A percentile compares a stretch with the other conserved stretches of the same genome.
These are phyloP conservation scores for Babylonia areolata DNA, from an alignment of 1,140 invertebrate genomes.

Conservation along the genomic window DNA sequence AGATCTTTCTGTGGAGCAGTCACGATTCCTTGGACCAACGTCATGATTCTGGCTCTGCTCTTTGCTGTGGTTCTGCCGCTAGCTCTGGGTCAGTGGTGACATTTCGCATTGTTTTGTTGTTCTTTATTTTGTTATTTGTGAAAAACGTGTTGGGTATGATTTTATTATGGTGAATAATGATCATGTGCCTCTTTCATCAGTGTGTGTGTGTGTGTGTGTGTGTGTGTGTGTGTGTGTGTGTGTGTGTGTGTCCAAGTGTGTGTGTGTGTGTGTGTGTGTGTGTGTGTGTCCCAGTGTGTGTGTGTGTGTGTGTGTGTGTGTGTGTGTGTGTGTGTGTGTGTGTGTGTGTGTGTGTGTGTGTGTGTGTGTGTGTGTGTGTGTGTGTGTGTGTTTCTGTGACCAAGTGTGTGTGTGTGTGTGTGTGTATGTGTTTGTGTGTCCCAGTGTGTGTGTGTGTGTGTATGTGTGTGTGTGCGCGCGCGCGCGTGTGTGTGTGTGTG, in stretches of 20 bases:
- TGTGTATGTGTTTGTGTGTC: neutral
- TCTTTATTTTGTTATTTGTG: too few relatives aligned
- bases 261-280: neutral
- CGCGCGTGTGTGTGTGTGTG: too few relatives aligned
- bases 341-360: slow-evolving; percentile 4
- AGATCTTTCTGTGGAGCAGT: too few relatives aligned
- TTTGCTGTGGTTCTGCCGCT: too few relatives aligned
- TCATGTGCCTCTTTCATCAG: neutral
- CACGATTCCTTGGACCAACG: too few relatives aligned
- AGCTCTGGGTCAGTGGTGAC: too few relatives aligned
- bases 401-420: neutral
- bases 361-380: slow-evolving; percentile 19
- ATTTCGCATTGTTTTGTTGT: too few relatives aligned
- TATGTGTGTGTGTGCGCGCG: too few relatives aligned
- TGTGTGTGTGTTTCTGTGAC: neutral
- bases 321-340: slow-evolving; percentile 1
- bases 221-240: neutral
- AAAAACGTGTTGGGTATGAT: too few relatives aligned
- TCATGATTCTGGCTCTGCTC: too few relatives aligned
- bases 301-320: neutral
- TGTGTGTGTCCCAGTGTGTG: neutral
- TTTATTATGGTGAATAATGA: too few relatives aligned
- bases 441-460: neutral
- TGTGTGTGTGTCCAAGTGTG: neutral
- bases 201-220: neutral